Conservation (phyloP, 64 coral and sea anemone species). For the Actinia tenebrosa region DNA sequence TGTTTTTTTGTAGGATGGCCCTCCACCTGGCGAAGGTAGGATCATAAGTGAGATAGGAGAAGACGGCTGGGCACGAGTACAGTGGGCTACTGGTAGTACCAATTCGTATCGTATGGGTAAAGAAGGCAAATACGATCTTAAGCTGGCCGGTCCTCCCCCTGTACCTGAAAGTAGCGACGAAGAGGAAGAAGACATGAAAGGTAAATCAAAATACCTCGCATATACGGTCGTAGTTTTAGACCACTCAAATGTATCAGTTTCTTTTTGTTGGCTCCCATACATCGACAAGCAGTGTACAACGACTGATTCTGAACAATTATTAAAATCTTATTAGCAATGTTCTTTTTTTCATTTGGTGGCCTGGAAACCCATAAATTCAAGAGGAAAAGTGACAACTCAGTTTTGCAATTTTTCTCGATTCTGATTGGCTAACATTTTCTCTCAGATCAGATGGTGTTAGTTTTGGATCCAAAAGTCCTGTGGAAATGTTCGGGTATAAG, state of each 20-base stretch:
- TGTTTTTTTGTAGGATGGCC: constrained; percentile 66
- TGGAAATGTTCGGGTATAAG: too few relatives aligned
- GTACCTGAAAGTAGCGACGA: constrained; percentile 98
- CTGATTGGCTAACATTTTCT: too few relatives aligned
- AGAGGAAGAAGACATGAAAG: constrained; percentile 89
- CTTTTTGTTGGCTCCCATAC: too few relatives aligned
- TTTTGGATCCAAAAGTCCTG: too few relatives aligned
- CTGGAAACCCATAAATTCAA: too few relatives aligned
- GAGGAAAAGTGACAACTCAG: too few relatives aligned
- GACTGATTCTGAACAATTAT: too few relatives aligned
- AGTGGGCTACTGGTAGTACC: constrained; percentile 98
- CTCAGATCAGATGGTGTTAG: too few relatives aligned
- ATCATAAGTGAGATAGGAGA: constrained; percentile 97
- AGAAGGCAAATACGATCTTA: constrained; percentile 96
- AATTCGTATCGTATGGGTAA: constrained; percentile 99
- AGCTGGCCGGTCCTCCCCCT: constrained; percentile 88
- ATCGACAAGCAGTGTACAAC: too few relatives aligned
- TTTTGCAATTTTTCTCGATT: too few relatives aligned
- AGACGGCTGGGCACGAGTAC: constrained; percentile 97
- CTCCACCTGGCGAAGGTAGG: constrained; percentile 87
- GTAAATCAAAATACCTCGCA: constrained; percentile 30
- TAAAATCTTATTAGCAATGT: too few relatives aligned
- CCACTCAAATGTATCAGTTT: neutral
- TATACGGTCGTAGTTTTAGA: neutral
- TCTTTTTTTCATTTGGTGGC: too few relatives aligned